These are phyloP conservation scores for Caenorhabditis inopinata DNA, from an alignment of 1,140 invertebrate genomes.

Conservation along the genomic window DNA sequence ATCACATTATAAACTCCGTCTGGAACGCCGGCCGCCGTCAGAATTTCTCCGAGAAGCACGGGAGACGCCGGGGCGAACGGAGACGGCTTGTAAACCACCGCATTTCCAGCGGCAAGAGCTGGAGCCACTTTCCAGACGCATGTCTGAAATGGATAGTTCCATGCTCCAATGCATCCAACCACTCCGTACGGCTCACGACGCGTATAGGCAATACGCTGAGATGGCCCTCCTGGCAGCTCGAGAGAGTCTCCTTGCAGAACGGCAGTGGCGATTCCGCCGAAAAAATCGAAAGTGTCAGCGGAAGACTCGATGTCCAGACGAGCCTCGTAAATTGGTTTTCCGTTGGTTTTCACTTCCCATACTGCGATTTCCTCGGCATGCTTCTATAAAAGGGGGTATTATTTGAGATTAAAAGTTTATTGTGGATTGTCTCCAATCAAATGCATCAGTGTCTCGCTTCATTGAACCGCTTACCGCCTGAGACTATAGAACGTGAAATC, in stretches of 20 bases:
- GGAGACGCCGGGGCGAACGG: conserved; percentile 70
- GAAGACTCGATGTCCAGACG: conserved; percentile 48
- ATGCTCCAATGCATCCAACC: conserved; percentile 70
- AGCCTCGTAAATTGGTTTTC: conserved; percentile 57
- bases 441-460: too few relatives aligned
- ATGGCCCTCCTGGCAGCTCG: conserved; percentile 39
- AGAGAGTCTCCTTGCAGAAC: conserved; percentile 50
- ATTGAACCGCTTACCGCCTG: too few relatives aligned
- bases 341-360: conserved; percentile 54
- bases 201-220: conserved; percentile 51
- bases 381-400: conserved; percentile 33
- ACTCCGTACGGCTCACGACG: conserved; percentile 70
- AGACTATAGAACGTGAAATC: too few relatives aligned
- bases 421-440: too few relatives aligned
- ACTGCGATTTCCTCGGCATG: conserved; percentile 53
- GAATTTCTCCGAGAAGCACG: conserved; percentile 70
- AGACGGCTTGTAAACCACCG: conserved; percentile 71
- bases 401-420: neutral
- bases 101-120: conserved; percentile 71
- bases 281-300: conserved; percentile 58
- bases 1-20: conserved; percentile 71
- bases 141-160: conserved; percentile 72
- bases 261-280: conserved; percentile 54
- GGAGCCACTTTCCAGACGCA: conserved; percentile 69
- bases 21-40: conserved; percentile 70